Evolutionary conservation across 2,888 invertebrate species (phyloP).

Genomic region (Cheilosia vernalis): DNA sequence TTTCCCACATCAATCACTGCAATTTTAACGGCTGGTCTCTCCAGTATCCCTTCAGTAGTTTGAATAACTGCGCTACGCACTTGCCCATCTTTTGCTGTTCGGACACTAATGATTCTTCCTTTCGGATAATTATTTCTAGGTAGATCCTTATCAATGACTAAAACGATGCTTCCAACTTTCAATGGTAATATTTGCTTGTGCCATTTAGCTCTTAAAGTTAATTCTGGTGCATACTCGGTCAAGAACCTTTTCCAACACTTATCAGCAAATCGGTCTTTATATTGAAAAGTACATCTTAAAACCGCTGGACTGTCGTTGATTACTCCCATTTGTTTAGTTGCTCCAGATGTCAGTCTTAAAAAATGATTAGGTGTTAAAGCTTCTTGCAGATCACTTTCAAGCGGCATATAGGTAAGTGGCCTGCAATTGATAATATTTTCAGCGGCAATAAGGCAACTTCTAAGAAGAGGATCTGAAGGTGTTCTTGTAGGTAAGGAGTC

Average conservation of each 20-base stretch:
- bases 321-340: background rate
- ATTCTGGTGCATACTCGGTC: constrained; percentile 73
- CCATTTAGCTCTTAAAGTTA: constrained; percentile 70
- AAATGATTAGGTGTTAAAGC: constrained; percentile 76
- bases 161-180: constrained; percentile 61
- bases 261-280: constrained; percentile 19
- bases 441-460: constrained; percentile 23
- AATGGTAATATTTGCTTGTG: constrained; percentile 21
- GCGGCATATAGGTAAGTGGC: constrained; percentile 18
- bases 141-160: constrained; percentile 55
- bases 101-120: background rate
- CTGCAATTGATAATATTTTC: constrained; percentile 74
- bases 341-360: background rate
- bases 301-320: background rate
- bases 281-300: background rate
- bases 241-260: constrained; percentile 75
- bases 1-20: background rate
- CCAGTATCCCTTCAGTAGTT: background rate
- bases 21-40: background rate
- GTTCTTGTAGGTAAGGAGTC: background rate
- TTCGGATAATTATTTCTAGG: constrained; percentile 45
- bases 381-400: constrained; percentile 51
- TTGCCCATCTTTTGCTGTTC: constrained; percentile 2
- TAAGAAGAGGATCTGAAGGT: constrained; percentile 14
- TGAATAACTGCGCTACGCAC: background rate